Evolutionary conservation across 2,113 vertebrate genomes (phyloP).

Genomic region (Tyrannus savana): DNA sequence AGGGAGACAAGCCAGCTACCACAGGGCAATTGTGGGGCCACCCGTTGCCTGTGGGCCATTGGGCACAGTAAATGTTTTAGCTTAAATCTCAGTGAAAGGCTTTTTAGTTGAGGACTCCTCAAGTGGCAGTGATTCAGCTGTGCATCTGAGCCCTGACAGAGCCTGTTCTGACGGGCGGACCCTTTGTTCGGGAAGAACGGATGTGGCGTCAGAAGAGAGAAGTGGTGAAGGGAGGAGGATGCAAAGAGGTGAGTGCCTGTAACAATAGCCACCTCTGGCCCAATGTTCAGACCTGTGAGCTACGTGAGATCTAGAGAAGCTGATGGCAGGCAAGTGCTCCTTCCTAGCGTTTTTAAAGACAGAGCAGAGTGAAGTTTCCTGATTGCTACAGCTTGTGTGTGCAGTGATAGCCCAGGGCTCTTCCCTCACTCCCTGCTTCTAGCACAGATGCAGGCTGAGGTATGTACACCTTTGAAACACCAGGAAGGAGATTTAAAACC

Average conservation of each 20-base stretch:
- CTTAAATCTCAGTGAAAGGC: not conserved
- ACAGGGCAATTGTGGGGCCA: not conserved
- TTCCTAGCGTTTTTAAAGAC: not conserved
- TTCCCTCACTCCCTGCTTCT: not conserved
- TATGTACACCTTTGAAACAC: not conserved
- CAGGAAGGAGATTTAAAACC: not conserved
- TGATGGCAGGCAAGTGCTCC: not conserved
- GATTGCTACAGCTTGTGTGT: not conserved
- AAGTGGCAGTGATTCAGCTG: not conserved
- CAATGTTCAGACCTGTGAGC: not conserved
- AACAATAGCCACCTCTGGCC: not conserved
- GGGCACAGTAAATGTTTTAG: not conserved
- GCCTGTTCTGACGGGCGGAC: not conserved
- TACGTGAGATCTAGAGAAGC: not conserved
- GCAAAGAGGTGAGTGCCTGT: too few species aligned
- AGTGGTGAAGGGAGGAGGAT: fast-evolving
- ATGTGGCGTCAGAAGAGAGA: not conserved
- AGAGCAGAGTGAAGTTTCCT: not conserved
- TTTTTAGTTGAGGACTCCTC: not conserved
- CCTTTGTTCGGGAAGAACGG: not conserved
- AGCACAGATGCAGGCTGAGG: not conserved
- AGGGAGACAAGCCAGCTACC: not conserved
- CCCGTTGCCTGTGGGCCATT: not conserved
- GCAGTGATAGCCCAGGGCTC: fast-evolving
- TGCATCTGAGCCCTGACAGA: not conserved